Conservation (phyloP, 2,797 vertebrate genomes). For the Oceanodroma leucorhoa region DNA sequence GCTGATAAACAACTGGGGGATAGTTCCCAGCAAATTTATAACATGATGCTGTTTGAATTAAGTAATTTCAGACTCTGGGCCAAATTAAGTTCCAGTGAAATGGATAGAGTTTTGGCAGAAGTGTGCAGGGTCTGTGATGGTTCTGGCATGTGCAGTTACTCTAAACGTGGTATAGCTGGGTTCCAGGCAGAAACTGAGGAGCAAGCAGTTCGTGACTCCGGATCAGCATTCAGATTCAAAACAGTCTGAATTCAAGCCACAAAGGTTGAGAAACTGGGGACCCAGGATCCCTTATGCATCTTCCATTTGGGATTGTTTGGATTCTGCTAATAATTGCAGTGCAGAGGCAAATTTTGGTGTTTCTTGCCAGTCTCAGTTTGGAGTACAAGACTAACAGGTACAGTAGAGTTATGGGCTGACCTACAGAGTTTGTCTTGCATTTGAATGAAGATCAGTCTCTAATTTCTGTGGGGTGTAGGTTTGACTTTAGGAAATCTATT, state of each 20-base stretch:
- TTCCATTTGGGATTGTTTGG: background rate
- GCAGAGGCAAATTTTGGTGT: background rate
- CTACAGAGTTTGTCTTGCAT: rapidly evolving
- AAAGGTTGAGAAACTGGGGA: background rate
- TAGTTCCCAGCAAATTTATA: background rate
- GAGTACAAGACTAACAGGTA: rapidly evolving
- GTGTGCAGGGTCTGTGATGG: rapidly evolving
- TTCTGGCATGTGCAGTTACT: background rate
- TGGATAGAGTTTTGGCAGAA: background rate
- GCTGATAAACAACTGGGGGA: background rate
- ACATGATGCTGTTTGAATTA: background rate
- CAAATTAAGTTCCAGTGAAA: background rate
- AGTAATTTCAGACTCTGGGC: background rate
- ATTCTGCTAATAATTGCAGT: background rate
- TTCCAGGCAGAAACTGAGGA: background rate
- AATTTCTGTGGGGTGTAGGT: background rate
- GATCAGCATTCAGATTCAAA: background rate
- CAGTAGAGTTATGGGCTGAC: background rate
- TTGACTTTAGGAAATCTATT: background rate
- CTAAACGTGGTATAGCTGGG: background rate
- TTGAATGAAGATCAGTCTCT: background rate
- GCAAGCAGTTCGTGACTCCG: background rate
- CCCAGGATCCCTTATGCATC: background rate
- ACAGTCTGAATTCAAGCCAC: background rate
- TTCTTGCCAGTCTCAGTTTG: background rate